Percentiles rank a stretch among this genome's conserved stretches.
Conservation (phyloP, 1,140 invertebrate species). For the Drosophila quadrilineata region DNA sequence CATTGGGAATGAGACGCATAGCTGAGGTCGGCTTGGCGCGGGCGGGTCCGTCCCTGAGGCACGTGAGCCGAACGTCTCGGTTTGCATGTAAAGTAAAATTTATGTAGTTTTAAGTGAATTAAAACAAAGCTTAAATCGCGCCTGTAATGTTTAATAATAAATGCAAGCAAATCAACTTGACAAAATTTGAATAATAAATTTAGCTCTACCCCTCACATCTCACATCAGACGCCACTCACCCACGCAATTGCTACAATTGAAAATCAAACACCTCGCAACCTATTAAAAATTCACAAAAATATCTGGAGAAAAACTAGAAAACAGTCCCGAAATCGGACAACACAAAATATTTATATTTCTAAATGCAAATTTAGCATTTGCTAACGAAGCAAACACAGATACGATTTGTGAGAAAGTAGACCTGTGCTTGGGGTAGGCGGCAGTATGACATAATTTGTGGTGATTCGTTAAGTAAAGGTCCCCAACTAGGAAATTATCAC, state of each 20-base stretch:
- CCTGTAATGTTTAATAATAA: slow-evolving; percentile 55
- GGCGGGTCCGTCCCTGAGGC: slow-evolving; percentile 44
- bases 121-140: slow-evolving; percentile 56
- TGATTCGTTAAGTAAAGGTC: too few species aligned
- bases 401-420: background rate
- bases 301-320: slow-evolving; percentile 31
- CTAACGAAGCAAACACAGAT: slow-evolving; percentile 67
- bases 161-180: slow-evolving; percentile 54
- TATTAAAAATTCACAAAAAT: slow-evolving; percentile 52
- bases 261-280: slow-evolving; percentile 52
- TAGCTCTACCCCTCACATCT: background rate
- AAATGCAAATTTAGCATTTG: slow-evolving; percentile 53
- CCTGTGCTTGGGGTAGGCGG: background rate
- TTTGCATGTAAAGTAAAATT: slow-evolving; percentile 73
- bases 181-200: slow-evolving; percentile 75
- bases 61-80: slow-evolving; percentile 58
- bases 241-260: slow-evolving; percentile 6
- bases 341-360: slow-evolving; percentile 69
- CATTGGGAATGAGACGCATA: slow-evolving; percentile 49
- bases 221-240: background rate
- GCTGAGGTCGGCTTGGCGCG: too few species aligned
- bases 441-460: slow-evolving; percentile 3
- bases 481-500: too few species aligned
- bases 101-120: slow-evolving; percentile 78
- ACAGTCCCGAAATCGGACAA: slow-evolving; percentile 35